These are phyloP conservation scores for Beris chalybata DNA, from an alignment of 2,888 invertebrate genomes.

Conservation along the genomic window DNA sequence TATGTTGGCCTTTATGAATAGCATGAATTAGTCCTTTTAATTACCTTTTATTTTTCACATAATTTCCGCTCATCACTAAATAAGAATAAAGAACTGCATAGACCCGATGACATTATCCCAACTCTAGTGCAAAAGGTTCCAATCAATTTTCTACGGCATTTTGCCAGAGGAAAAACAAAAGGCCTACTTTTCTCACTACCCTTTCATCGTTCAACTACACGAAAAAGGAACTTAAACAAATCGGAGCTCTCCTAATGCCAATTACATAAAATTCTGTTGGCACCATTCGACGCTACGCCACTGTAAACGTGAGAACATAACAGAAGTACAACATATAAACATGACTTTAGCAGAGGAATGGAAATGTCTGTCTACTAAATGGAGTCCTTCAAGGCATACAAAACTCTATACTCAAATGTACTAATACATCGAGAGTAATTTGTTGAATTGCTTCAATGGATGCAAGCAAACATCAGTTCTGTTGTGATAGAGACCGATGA, in stretches of 20 bases:
- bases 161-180: constrained; percentile 24
- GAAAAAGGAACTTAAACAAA: constrained; percentile 35
- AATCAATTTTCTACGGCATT: constrained; percentile 27
- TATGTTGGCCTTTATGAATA: no score
- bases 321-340: constrained; percentile 14
- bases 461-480: no score
- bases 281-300: constrained; percentile 20
- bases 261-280: constrained; percentile 37
- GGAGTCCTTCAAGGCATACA: no score
- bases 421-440: no score
- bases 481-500: no score
- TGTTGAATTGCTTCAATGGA: no score
- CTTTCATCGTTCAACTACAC: constrained; percentile 5
- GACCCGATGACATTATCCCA: no score
- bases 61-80: no score
- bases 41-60: no score
- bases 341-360: constrained; percentile 16
- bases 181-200: constrained; percentile 11
- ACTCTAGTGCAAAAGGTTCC: not conserved
- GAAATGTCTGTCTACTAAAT: constrained; percentile 25
- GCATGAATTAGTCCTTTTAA: no score
- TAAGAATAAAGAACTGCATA: no score
- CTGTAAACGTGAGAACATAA: constrained; percentile 20
- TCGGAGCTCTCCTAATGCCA: constrained; percentile 34
- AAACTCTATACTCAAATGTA: no score